Base-by-base conservation (phyloP, 2,888 invertebrate species). In the Meta bourneti region DNA sequence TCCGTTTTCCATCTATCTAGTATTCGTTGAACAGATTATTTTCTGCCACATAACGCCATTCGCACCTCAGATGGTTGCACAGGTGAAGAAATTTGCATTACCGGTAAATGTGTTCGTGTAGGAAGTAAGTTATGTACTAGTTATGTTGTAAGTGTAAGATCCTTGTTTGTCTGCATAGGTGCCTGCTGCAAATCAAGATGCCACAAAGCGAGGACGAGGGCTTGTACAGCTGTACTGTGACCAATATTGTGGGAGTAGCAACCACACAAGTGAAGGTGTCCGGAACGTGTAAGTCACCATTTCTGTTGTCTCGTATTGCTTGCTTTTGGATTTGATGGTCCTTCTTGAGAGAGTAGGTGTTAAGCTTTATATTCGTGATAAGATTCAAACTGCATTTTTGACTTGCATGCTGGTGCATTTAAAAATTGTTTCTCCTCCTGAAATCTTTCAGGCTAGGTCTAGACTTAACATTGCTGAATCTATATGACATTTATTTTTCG, bases 181-280 rank as follows among this genome's bases (percentile, higher is more conserved):
- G 93, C 78, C 51, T 86, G 11, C 83, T 93, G 19, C 87, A 83
- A 11, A 93, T 93, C 77, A 91, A 85, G 80, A 80, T 82, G 77
- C 83, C 81, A 6, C 89, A 86, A 54, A 49, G 19, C 13, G 89
- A 97, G 90, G 98, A 98, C 94, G 97, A 97, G 0, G 98, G 98
- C 0, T 96, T 96, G 80, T 98, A 98, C 95, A 97, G 97, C 80
- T 97, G 96, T 0, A 96, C 96, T 89, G 98, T 98, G 0, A 96
- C 96, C 91, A 98, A 98, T 94, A 95, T 96, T 49, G 96, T 97
- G 90, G 99, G 99, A 0, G 97, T 97, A 0, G 97, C 98, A 19
- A 96, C 97, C 84, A 90, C 87, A 49, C 87, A 87, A 19, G 34
- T 72, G 20, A 91, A 78, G 52, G 61, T 84, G 49, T 49, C 20